Conservation (phyloP, 2,888 invertebrate genomes). For the Ischnus inquisitorius region DNA sequence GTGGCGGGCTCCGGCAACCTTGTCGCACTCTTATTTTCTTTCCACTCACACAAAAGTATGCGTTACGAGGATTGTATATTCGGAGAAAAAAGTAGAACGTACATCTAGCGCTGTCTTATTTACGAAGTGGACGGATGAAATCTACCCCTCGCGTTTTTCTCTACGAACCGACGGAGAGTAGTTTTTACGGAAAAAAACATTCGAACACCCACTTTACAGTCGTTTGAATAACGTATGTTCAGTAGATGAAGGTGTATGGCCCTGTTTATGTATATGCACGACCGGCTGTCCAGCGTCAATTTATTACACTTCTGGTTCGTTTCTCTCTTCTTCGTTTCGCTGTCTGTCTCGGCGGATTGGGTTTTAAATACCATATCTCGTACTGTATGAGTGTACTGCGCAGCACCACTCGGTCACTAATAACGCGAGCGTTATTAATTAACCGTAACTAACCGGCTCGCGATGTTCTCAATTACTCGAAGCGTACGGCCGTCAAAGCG, state of each 20-base stretch:
- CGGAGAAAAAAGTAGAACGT: constrained; percentile 11
- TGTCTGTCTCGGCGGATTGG: constrained; percentile 33
- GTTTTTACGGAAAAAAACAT: background rate
- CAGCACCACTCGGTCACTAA: constrained; percentile 39
- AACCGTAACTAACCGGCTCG: constrained; percentile 59
- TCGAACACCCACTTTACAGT: constrained; percentile 4
- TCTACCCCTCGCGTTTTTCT: background rate
- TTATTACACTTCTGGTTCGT: constrained; percentile 59
- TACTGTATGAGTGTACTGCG: background rate
- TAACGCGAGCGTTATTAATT: constrained; percentile 63
- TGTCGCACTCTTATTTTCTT: background rate
- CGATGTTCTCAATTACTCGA: constrained; percentile 50
- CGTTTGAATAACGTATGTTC: background rate
- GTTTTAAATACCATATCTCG: constrained; percentile 2
- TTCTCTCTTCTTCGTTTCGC: constrained; percentile 44
- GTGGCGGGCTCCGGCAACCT: background rate
- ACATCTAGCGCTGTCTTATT: background rate
- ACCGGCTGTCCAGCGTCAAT: constrained; percentile 60
- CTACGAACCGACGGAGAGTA: background rate
- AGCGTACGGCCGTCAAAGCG: constrained; percentile 12
- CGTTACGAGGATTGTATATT: background rate
- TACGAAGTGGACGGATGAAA: constrained; percentile 22
- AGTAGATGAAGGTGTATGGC: background rate
- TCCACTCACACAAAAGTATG: background rate
- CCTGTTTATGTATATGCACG: constrained; percentile 3